Evolutionary conservation across 2,113 vertebrate species (phyloP), one percentile per base, ranked within the genome.

Genomic region (Crotalus tigris): DNA sequence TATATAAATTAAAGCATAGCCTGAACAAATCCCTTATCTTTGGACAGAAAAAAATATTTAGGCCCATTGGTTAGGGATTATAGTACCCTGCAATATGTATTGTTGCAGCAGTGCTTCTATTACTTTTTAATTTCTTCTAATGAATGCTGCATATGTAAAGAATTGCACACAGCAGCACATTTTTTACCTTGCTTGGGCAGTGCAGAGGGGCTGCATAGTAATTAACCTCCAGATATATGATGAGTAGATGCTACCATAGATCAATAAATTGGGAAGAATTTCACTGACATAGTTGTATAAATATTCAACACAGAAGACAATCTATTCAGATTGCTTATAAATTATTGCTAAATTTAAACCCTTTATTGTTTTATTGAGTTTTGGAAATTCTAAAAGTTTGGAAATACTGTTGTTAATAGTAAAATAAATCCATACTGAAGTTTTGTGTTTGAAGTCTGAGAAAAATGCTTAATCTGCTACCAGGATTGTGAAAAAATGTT

Each of bases 21-120:
- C 13, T 91, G 92, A 23, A 85, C 89, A 88, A 17, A 0, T 5
- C 90, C 19, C 12, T 33, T 23, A 90, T 26, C 58, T 90, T 10
- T 0, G 23, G 13, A 2, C 49, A 11, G 15, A 75, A 55, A 23
- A 69, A 1, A 59, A 6, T 10, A 5, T 21, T 53, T 55, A 26
- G 29, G 0, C 0, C 57, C 58, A 58, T 2, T 8, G 3, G 51
- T 39, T 81, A 91, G 69, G 55, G 26, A 26, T 0, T 0, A 39
- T 81, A 24, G 12, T 3, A 0, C 51, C 69, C 17, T 89, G 4
- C 13, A 53, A n/a, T 33, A 49, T 81, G 39, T 54, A 51, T 49
- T 61, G 6, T 8, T 29, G 11, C 17, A 55, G 7, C n/a, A 46
- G 13, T 9, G 7, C 87, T 87, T 55, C 11, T 87, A 51, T 75